Evolutionary conservation across 2,888 invertebrate species (phyloP), one percentile per base, ranked within the genome.

Genomic region (Pyrgus malvae): DNA sequence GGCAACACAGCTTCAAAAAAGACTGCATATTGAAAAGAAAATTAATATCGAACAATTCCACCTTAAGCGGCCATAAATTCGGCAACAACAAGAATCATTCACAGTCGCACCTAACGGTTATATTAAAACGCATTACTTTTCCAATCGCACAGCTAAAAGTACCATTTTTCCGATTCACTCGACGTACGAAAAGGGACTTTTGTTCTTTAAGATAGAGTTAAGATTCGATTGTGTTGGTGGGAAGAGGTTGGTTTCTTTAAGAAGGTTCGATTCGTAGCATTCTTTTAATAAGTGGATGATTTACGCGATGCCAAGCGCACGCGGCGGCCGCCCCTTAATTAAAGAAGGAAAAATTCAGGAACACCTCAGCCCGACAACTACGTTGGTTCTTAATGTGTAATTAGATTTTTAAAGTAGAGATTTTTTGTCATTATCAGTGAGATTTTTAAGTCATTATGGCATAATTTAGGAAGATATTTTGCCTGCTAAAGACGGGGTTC

Each of bases 261-360:
- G 74, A 75, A 80, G 76, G 77, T 86, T 84, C 80, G 86, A 86
- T 85, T 84, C 80, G 73, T 72, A 74, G 72, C 74, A 76, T 79
- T 83, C 80, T 85, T 88, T 85, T 88, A 89, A 89, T 88, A 88
- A 88, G 84, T 76, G 74, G 72, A 84, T 88, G 88, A 89, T 88
- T 89, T 88, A 89, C 88, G 83, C 77, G 74, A 71, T 73, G 87
- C 83, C 88, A 88, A 62, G 68, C 67, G 69, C 88, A 88, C 75
- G 72, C 74, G 88, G 84, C 63, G 76, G 17, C 42, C 51, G 21
- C 72, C 69, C 74, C 77, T 75, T 87, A 88, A 87, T 88, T 87
- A 87, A 78, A 73, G 69, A 66, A 66, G 77, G 74, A 85, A 50
- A 53, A 53, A 53, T 53, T 44, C 51, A 53, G 37, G 27, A 51